Base-by-base conservation (phyloP, 1,140 invertebrate genomes). In the Pseudomyrmex sp. region DNA sequence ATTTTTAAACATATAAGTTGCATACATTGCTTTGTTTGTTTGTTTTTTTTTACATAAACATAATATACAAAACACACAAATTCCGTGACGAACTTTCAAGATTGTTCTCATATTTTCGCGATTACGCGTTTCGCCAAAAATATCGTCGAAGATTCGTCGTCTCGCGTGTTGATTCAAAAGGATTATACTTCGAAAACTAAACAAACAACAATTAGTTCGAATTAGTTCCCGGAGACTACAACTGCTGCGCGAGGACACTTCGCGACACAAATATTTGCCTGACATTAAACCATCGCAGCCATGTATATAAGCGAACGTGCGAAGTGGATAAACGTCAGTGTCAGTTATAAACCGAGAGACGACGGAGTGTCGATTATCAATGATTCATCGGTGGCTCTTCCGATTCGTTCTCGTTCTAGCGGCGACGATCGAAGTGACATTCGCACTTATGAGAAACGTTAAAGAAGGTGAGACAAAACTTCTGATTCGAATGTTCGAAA, bases 181-280 rank as follows among this genome's bases (percentile, higher is more conserved):
- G 18, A 68, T 68, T 23, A 56, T 35, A 35, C 54, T 18, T 69
- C 13, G 23, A 68, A 56, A 13, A 77, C 13, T 13, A 35, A 12
- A 46, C 18, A 69, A 77, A 77, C 50, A 77, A 77, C 26, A 77
- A 77, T 69, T 69, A 65, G 54, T 46, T 46, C 44, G 44, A 73
- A 59, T 58, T 52, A 72, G 52, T 68, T 69, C 15, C 75, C n/a
- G 18, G 56, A 69, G 18, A 35, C 35, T 69, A n/a, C 35, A 46
- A 69, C 52, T 69, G 26, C 62, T 15, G 50, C 63, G 61, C 56
- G 63, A 69, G 9, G 26, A 5, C 44, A 63, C 63, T 77, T 23
- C 48, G n/a, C 9, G 18, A 46, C 35, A 35, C 35, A 69, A 77
- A 69, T 44, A 77, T 77, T 77, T 68, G 50, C 63, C 13, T 66